Conservation (phyloP, 2,888 invertebrate genomes). For the Blera fallax region DNA sequence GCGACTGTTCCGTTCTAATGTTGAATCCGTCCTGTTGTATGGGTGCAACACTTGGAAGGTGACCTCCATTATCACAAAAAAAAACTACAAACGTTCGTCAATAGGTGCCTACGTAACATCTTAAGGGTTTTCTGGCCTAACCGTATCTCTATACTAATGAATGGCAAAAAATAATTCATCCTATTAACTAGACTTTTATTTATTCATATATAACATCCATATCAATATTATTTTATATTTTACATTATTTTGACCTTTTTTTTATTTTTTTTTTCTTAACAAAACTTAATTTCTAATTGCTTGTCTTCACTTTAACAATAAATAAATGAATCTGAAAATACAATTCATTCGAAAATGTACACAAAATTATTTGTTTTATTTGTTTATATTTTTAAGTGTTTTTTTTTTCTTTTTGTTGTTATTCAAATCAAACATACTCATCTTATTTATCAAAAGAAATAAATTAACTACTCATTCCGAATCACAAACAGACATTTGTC, state of each 20-base stretch:
- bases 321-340: slow-evolving; percentile 21
- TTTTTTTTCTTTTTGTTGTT: not conserved
- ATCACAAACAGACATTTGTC: slow-evolving; percentile 18
- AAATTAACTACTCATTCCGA: not conserved
- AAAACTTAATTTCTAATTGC: slow-evolving; percentile 50
- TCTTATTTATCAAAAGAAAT: slow-evolving; percentile 32
- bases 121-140: too few species aligned
- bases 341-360: slow-evolving; percentile 23
- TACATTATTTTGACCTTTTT: not conserved
- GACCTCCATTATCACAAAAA: too few species aligned
- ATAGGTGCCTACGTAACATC: too few species aligned
- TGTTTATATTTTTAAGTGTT: not conserved
- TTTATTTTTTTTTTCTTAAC: slow-evolving; percentile 14
- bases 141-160: too few species aligned
- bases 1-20: too few species aligned
- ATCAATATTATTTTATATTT: slow-evolving; percentile 2
- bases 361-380: not conserved
- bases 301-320: slow-evolving; percentile 35
- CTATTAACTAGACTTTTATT: not conserved
- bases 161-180: not conserved
- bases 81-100: too few species aligned
- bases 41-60: too few species aligned
- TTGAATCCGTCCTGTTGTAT: too few species aligned
- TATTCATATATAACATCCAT: slow-evolving; percentile 26
- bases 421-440: slow-evolving; percentile 2